A percentile compares a stretch with the other conserved stretches of the same genome.
Evolutionary conservation across 1,140 invertebrate species (phyloP).

Genomic region (Hycleus phaleratus): DNA sequence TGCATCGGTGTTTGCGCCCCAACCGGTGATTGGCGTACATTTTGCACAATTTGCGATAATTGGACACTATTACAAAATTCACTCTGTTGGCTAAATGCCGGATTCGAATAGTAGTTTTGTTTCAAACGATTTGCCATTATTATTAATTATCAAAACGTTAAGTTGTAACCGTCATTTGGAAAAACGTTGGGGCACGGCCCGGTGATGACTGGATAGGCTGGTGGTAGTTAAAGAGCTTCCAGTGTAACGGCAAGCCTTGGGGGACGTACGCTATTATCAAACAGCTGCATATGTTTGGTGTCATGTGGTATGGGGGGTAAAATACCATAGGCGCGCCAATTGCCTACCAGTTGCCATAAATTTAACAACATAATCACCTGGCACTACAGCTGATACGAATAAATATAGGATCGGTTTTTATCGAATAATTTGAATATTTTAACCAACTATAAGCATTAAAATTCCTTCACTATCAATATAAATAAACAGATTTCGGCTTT

Average conservation of each 20-base stretch:
- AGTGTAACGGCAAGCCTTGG: conserved; percentile 32
- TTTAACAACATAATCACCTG: too few relatives aligned
- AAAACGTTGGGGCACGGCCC: conserved; percentile 18
- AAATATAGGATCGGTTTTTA: too few relatives aligned
- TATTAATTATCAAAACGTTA: conserved; percentile 1
- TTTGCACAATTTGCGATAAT: conserved; percentile 37
- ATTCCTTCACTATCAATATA: too few relatives aligned
- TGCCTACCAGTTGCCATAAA: neutral
- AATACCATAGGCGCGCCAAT: conserved; percentile 31
- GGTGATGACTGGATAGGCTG: conserved; percentile 32
- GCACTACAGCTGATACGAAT: too few relatives aligned
- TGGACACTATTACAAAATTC: conserved; percentile 49
- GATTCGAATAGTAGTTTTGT: conserved; percentile 57
- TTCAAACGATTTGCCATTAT: conserved; percentile 20
- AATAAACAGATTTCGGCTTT: too few relatives aligned
- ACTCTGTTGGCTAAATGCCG: conserved; percentile 67
- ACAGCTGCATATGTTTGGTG: conserved; percentile 38
- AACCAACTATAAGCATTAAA: too few relatives aligned
- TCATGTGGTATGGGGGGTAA: conserved; percentile 37
- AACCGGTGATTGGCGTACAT: conserved; percentile 31
- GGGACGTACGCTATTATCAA: conserved; percentile 12
- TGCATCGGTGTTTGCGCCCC: conserved; percentile 31
- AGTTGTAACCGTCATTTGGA: conserved; percentile 15
- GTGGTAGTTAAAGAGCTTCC: conserved; percentile 21
- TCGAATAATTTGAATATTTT: too few relatives aligned